Evolutionary conservation across 2,113 vertebrate genomes (phyloP).

Genomic region (Gallinago paraguaiae): DNA sequence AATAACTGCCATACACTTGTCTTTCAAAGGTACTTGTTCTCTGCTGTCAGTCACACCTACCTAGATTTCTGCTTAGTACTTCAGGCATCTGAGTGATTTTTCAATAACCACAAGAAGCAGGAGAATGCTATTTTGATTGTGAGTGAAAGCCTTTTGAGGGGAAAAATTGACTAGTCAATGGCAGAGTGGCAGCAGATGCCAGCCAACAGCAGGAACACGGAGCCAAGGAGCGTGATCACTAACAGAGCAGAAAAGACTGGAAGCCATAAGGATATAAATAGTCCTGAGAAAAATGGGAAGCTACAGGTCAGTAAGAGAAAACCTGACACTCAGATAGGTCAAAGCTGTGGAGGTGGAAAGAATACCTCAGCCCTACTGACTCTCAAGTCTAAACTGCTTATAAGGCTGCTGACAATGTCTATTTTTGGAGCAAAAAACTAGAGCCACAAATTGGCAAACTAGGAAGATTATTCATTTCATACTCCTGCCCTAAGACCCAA

Average conservation of each 20-base stretch:
- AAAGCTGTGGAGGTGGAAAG: neutral
- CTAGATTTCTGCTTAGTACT: neutral
- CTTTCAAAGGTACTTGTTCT: neutral
- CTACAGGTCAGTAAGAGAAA: neutral
- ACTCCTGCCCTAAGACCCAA: neutral
- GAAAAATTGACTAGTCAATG: neutral
- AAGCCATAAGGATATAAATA: neutral
- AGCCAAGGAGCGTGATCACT: neutral
- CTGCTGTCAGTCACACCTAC: conserved; percentile 17
- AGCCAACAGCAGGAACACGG: neutral
- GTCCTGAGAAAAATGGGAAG: neutral
- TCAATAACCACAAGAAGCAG: neutral
- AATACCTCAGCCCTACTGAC: neutral
- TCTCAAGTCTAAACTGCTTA: neutral
- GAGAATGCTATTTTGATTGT: neutral
- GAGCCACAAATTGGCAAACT: neutral
- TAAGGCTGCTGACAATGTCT: neutral
- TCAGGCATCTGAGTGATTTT: neutral
- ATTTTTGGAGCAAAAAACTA: neutral
- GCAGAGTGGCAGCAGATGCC: neutral
- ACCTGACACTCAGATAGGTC: neutral
- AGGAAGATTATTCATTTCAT: neutral
- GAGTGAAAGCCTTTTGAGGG: neutral
- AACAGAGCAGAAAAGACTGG: neutral
- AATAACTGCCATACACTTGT: neutral